phyloP scores from a whole-genome alignment of 2,113 vertebrate species.

The Tragulus kanchil region DNA sequence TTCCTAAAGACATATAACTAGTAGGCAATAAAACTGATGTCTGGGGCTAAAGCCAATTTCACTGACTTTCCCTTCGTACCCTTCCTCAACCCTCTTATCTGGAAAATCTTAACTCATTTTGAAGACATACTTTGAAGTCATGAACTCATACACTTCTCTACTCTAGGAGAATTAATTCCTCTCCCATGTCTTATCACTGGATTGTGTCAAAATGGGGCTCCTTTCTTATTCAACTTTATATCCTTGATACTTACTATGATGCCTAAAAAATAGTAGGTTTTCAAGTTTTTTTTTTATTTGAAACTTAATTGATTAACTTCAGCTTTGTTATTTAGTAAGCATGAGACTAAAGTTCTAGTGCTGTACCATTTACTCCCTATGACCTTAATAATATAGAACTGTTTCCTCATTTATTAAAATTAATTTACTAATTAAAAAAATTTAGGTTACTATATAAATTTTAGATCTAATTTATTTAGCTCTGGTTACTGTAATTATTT shows the following conservation, averaged over 20 bases:
- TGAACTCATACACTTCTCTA: background rate
- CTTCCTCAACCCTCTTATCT: background rate
- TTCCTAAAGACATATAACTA: background rate
- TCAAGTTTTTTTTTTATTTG: background rate
- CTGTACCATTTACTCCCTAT: background rate
- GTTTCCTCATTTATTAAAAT: slow-evolving; percentile 55
- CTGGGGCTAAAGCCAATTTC: background rate
- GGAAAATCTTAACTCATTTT: background rate
- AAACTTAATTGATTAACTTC: slow-evolving; percentile 35
- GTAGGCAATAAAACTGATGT: background rate
- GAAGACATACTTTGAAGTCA: background rate
- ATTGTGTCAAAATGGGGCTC: background rate
- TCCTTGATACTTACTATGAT: background rate
- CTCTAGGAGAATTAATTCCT: background rate
- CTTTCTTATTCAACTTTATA: background rate
- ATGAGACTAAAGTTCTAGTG: background rate
- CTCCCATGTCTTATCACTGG: background rate
- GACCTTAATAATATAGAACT: background rate
- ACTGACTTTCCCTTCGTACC: background rate
- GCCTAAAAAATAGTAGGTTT: background rate
- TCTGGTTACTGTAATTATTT: slow-evolving; percentile 14
- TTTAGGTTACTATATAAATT: background rate
- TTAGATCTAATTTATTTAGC: background rate
- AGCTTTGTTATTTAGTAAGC: slow-evolving; percentile 13
- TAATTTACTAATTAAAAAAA: slow-evolving; percentile 15